Conservation (phyloP, 1,140 invertebrate genomes). For the Drosophila persimilis region DNA sequence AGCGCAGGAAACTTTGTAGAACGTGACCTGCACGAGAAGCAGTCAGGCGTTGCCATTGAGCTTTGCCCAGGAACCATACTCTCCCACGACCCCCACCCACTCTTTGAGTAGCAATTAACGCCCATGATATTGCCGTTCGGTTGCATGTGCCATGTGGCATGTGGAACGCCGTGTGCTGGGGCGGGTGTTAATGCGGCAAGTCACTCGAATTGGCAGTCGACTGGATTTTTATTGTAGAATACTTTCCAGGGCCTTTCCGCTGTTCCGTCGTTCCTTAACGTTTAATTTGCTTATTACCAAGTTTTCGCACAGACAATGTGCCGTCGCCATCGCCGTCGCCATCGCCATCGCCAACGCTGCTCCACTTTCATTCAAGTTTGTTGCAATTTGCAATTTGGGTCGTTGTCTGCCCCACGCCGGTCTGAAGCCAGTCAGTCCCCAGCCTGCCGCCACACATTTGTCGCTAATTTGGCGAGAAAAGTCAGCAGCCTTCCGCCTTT, state of each 20-base stretch:
- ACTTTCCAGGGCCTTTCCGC: constrained; percentile 39
- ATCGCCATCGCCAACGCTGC: constrained; percentile 57
- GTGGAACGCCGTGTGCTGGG: constrained; percentile 17
- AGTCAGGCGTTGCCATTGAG: constrained; percentile 20
- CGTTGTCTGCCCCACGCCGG: constrained; percentile 27
- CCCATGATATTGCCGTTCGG: constrained; percentile 72
- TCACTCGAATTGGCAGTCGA: constrained; percentile 64
- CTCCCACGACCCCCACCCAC: constrained; percentile 6
- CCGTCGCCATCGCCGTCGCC: constrained; percentile 21
- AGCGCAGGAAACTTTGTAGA: constrained; percentile 59
- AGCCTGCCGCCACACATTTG: constrained; percentile 49
- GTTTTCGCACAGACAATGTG: constrained; percentile 61
- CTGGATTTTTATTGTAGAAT: constrained; percentile 61
- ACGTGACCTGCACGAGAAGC: constrained; percentile 54
- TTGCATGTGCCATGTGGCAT: constrained; percentile 52
- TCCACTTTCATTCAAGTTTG: constrained; percentile 64
- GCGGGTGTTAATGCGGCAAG: constrained; percentile 66
- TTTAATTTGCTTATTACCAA: constrained; percentile 77
- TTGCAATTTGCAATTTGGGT: constrained; percentile 78
- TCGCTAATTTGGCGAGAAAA: constrained; percentile 69
- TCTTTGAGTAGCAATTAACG: constrained; percentile 71
- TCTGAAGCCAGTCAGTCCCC: neutral
- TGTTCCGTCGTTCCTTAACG: constrained; percentile 17
- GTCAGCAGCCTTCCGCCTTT: constrained; percentile 34
- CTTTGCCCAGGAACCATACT: constrained; percentile 13